These are phyloP conservation scores for Gambusia yucatana DNA, from an alignment of 2,797 vertebrate genomes.

Conservation along the genomic window DNA sequence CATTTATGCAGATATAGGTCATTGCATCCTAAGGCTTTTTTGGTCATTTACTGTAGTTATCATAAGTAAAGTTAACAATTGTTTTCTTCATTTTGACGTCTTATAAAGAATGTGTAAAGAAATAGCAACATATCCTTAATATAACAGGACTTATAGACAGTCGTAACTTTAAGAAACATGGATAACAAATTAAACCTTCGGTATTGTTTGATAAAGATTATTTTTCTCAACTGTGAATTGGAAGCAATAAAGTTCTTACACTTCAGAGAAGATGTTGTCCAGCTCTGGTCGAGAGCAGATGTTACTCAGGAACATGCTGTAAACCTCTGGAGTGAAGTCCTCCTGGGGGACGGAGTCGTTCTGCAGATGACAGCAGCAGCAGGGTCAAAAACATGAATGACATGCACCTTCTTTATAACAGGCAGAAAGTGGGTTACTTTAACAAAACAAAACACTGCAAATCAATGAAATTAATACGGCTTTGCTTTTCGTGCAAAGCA, in stretches of 20 bases:
- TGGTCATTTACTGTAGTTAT: not conserved
- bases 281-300: constrained; percentile 96
- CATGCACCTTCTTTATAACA: not conserved
- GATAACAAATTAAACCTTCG: not conserved
- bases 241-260: constrained; percentile 82
- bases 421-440: not conserved
- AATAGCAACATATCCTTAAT: not conserved
- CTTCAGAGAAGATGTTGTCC: constrained; percentile 96
- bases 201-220: not conserved
- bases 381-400: constrained; percentile 9
- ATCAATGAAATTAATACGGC: not conserved
- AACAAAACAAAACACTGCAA: not conserved
- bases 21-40: not conserved
- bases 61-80: not conserved
- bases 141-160: no score
- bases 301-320: constrained; percentile 91
- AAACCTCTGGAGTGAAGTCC: constrained; percentile 93
- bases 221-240: not conserved
- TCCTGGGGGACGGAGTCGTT: constrained; percentile 94
- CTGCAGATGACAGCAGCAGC: constrained; percentile 74
- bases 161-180: not conserved
- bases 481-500: not conserved
- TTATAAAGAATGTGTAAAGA: not conserved
- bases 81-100: not conserved
- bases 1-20: not conserved